These are phyloP conservation scores for Hydropotes inermis DNA, from an alignment of 2,113 vertebrate genomes.

Conservation along the genomic window DNA sequence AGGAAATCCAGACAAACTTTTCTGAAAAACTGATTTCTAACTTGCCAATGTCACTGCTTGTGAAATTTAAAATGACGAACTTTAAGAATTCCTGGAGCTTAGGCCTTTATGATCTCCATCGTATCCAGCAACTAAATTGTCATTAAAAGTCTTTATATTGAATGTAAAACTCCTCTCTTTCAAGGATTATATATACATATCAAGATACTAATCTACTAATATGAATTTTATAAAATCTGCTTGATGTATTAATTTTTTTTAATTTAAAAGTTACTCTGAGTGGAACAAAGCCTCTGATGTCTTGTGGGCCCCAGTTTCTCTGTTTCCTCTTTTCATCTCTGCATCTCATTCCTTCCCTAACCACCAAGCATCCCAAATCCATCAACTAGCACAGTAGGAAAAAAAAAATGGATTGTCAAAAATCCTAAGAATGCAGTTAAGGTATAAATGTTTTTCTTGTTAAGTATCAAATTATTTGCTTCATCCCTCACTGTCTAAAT, in stretches of 20 bases:
- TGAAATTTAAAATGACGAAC: slow-evolving; percentile 20
- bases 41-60: not conserved
- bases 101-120: not conserved
- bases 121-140: not conserved
- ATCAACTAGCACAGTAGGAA: not conserved
- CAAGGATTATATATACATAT: not conserved
- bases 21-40: not conserved
- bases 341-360: not conserved
- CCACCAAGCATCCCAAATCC: not conserved
- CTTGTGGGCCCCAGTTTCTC: not conserved
- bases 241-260: not conserved
- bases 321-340: not conserved
- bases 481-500: not conserved
- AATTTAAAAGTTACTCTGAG: not conserved
- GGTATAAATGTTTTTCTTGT: not conserved
- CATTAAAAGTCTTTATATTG: not conserved
- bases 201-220: not conserved
- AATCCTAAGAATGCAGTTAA: not conserved
- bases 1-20: not conserved
- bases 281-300: not conserved
- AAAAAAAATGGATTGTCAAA: not conserved
- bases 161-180: not conserved
- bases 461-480: not conserved
- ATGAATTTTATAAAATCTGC: not conserved
- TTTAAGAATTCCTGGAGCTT: not conserved